Percentiles rank a stretch among this genome's conserved stretches.
Evolutionary conservation across 2,888 invertebrate species (phyloP).

Genomic region (Callosobruchus maculatus): DNA sequence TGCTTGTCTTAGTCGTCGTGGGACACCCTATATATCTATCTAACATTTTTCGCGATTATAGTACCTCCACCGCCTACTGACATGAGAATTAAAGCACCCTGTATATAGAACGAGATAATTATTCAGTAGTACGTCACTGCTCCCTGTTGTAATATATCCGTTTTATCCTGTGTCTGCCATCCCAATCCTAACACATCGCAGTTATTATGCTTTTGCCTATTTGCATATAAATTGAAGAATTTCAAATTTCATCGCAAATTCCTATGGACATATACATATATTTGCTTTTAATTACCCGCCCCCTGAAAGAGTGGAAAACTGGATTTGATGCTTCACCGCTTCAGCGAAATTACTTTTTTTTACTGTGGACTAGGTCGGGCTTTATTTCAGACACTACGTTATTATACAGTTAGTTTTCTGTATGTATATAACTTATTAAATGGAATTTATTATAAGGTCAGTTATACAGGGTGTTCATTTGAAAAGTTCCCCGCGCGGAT

Average conservation of each 20-base stretch:
- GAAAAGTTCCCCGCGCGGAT: too few relatives aligned
- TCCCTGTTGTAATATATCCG: neutral
- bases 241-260: neutral
- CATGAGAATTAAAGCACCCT: too few relatives aligned
- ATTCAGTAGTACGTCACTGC: neutral
- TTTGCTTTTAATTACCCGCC: neutral
- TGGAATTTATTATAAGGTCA: too few relatives aligned
- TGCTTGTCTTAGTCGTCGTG: too few relatives aligned
- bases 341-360: neutral
- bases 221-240: neutral
- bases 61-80: too few relatives aligned
- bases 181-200: neutral
- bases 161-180: neutral
- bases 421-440: neutral
- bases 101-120: too few relatives aligned
- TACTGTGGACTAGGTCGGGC: too few relatives aligned
- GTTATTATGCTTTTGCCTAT: neutral
- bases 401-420: neutral
- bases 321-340: neutral
- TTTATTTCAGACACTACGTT: neutral
- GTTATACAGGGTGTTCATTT: too few relatives aligned
- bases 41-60: too few relatives aligned
- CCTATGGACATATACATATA: neutral
- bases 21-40: too few relatives aligned
- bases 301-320: neutral